Percentiles rank a stretch among this genome's conserved stretches.
Conservation (phyloP, 2,113 vertebrate genomes). For the Parotia lawesii region DNA sequence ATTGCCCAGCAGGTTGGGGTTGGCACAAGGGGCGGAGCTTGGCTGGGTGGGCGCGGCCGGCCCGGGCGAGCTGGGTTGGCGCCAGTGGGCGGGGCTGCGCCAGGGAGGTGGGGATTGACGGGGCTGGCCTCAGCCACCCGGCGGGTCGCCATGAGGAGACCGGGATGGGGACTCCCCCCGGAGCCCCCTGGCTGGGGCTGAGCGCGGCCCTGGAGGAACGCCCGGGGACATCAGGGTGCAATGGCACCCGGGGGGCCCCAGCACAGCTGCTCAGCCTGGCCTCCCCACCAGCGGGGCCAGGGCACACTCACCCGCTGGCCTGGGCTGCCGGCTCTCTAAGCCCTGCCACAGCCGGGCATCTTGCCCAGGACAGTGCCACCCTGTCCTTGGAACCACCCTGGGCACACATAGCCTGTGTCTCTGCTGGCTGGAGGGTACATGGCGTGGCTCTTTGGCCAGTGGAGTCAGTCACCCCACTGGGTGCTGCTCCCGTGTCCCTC, state of each 20-base stretch:
- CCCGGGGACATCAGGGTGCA: accelerated
- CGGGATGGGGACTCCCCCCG: too few relatives aligned
- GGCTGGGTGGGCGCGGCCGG: accelerated
- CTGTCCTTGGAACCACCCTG: not conserved
- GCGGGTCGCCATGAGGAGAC: accelerated
- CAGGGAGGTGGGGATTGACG: not conserved
- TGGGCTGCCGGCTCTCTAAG: not conserved
- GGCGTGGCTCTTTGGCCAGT: not conserved
- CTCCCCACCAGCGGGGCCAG: too few relatives aligned
- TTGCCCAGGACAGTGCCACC: not conserved
- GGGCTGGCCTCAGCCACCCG: accelerated
- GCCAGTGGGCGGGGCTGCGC: not conserved
- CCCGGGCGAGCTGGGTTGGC: not conserved
- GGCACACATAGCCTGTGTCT: not conserved
- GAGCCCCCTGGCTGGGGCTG: too few relatives aligned
- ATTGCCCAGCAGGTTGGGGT: accelerated
- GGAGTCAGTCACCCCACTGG: accelerated
- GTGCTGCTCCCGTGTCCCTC: not conserved
- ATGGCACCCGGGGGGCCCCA: not conserved
- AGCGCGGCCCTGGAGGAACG: not conserved
- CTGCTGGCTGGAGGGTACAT: accelerated
- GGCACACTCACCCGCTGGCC: accelerated
- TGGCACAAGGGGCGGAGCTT: not conserved
- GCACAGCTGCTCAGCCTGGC: not conserved
- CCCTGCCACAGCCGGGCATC: accelerated